Evolutionary conservation across 1,140 invertebrate genomes (phyloP), one percentile per base, ranked within the genome.

Genomic region (Steinernema feltiae): DNA sequence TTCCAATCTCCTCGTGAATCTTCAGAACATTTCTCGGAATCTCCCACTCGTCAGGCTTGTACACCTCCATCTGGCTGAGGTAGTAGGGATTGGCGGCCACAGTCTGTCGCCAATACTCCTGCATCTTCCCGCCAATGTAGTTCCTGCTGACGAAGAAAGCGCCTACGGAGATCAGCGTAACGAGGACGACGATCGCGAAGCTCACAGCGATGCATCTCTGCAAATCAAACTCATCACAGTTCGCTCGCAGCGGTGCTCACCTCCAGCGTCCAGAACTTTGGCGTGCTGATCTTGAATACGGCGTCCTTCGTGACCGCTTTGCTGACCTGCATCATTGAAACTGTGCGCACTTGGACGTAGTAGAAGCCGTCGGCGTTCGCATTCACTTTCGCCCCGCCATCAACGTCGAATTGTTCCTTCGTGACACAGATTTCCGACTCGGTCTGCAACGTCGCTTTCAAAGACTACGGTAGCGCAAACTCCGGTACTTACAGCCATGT

Each of bases 41-140:
- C 88, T 99, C 96, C 94, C 95, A 98, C 84, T 97, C 94, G 87
- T 98, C 95, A 29, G 92, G 91, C 76, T 92, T 90, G 86, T 96
- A 95, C 69, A 91, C 90, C 79, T 85, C 81, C 75, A 84, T 80
- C 71, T 85, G 82, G 71, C 80, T 86, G 18, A 88, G 76, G 78
- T 89, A 89, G 69, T 88, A 87, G 21, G 88, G 88, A 85, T 89
- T 89, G 24, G 87, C 83, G 15, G 83, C 82, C 32, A 83, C 83
- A 18, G 76, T 75, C 71, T 83, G 83, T 27, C 78, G 46, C 41
- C 70, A 73, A 41, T 85, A 84, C 69, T 84, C 83, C 53, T 27
- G 15, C 80, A 79, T 17, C 78, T 76, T 71, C 48, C 48, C 3
- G 24, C 24, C 24, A 3, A 12, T 15, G 29, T 74, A 77, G 29